Evolutionary conservation across 2,113 vertebrate genomes (phyloP).

Genomic region (Mesitornis unicolor): DNA sequence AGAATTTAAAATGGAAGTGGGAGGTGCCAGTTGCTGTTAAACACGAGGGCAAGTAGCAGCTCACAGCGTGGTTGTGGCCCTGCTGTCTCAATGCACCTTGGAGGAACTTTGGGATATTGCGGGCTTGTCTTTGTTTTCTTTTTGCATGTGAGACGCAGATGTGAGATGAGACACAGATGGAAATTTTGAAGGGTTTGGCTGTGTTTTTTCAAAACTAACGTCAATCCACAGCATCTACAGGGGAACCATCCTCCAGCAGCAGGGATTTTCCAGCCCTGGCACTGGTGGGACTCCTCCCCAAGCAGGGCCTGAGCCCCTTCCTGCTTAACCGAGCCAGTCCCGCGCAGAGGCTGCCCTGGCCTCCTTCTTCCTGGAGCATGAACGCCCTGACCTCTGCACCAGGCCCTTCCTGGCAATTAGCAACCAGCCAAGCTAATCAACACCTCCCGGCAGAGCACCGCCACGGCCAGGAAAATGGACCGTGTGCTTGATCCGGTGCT

Average conservation of each 20-base stretch:
- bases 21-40: neutral
- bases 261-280: neutral
- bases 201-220: neutral
- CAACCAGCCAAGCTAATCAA: neutral
- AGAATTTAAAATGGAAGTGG: neutral
- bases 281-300: neutral
- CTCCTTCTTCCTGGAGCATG: neutral
- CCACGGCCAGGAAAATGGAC: neutral
- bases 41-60: neutral
- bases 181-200: neutral
- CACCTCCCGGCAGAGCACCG: neutral
- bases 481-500: neutral
- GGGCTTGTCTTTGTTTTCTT: neutral
- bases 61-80: rapidly evolving
- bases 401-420: slow-evolving; percentile 23
- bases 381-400: neutral
- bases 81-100: neutral
- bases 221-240: neutral
- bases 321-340: rapidly evolving
- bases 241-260: neutral
- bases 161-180: neutral
- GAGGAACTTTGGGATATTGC: neutral
- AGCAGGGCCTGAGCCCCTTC: rapidly evolving
- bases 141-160: neutral
- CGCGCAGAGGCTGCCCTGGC: rapidly evolving